Evolutionary conservation across 37 sponge, comb jelly and placozoan genomes (phyloP).

Genomic region (Eunapius fragilis): DNA sequence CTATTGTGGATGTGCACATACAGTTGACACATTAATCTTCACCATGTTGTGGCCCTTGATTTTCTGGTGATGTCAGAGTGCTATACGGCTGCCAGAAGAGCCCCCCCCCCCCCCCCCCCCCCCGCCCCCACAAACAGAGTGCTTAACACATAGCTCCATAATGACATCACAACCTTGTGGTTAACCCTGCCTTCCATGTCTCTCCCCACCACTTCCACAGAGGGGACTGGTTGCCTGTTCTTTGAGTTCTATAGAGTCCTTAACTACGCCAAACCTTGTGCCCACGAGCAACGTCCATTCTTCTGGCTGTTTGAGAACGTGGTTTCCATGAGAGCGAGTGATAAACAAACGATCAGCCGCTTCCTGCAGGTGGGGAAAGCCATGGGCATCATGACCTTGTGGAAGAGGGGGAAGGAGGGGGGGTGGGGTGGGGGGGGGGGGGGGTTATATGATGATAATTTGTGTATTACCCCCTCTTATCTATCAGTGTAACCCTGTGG

Average conservation of each 20-base stretch:
- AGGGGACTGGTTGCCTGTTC: constrained; percentile 93
- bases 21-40: too few species aligned
- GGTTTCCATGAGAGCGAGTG: constrained; percentile 87
- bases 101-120: too few species aligned
- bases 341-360: constrained; percentile 82
- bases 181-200: too few species aligned
- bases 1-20: too few species aligned
- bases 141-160: too few species aligned
- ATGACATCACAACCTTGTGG: too few species aligned
- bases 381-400: not conserved
- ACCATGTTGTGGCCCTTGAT: too few species aligned
- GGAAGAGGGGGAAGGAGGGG: not conserved
- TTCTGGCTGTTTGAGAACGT: constrained; percentile 98
- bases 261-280: constrained; percentile 48
- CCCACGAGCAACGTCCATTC: constrained; percentile 69
- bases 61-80: too few species aligned
- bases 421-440: not conserved
- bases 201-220: constrained; percentile 12
- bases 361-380: constrained; percentile 75
- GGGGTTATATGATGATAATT: not conserved
- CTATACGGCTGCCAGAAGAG: too few species aligned
- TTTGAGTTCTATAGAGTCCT: constrained; percentile 96
- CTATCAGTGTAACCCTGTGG: constrained; percentile 75
- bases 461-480: not conserved
- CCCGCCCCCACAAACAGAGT: too few species aligned